These are phyloP conservation scores for Tromatobia lineatoria DNA, from an alignment of 2,888 invertebrate species.

Conservation along the genomic window DNA sequence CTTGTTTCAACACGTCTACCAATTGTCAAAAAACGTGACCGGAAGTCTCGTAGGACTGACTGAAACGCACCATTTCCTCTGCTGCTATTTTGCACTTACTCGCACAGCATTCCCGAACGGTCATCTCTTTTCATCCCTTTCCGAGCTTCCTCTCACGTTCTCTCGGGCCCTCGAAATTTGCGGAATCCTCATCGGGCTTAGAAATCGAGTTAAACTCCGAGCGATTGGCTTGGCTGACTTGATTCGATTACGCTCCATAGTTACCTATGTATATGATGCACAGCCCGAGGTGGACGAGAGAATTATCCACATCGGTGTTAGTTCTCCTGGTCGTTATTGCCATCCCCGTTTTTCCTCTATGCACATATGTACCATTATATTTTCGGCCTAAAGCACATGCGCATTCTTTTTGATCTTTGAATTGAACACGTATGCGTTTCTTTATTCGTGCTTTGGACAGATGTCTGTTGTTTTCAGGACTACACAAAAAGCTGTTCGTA, in stretches of 20 bases:
- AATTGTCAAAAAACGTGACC: constrained; percentile 23
- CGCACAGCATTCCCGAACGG: background rate
- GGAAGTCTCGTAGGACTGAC: background rate
- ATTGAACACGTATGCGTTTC: constrained; percentile 35
- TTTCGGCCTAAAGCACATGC: constrained; percentile 18
- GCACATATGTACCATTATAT: constrained; percentile 17
- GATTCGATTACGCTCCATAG: constrained; percentile 75
- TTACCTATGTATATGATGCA: constrained; percentile 67
- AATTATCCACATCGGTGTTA: constrained; percentile 17
- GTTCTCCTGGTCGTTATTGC: constrained; percentile 34
- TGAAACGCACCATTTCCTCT: background rate
- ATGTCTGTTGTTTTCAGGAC: background rate
- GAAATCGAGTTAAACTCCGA: constrained; percentile 76
- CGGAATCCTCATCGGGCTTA: constrained; percentile 70
- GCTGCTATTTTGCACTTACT: constrained; percentile 9
- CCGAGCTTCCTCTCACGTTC: constrained; percentile 34
- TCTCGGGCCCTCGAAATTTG: constrained; percentile 69
- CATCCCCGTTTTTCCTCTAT: background rate
- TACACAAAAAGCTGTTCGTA: background rate
- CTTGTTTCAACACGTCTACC: background rate
- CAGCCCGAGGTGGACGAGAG: constrained; percentile 14
- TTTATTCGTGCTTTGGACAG: background rate
- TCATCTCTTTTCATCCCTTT: background rate
- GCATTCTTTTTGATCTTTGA: constrained; percentile 35
- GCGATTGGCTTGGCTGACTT: constrained; percentile 71